These are phyloP conservation scores for Gonioctena quinquepunctata DNA, from an alignment of 1,140 invertebrate species.

Conservation along the genomic window DNA sequence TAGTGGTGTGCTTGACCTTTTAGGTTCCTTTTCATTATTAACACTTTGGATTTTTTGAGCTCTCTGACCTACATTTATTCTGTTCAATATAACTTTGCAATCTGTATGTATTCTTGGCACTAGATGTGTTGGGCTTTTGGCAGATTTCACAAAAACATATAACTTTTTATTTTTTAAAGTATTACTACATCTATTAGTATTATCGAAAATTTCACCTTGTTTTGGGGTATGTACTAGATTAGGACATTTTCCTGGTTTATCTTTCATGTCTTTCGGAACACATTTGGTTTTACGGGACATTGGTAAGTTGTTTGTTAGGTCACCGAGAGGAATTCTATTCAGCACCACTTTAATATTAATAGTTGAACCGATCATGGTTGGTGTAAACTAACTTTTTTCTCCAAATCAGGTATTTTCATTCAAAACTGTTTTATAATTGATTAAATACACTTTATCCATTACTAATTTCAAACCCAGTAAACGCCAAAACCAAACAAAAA, in stretches of 20 bases:
- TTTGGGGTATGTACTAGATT: not conserved
- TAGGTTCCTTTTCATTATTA: not conserved
- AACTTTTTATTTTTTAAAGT: not conserved
- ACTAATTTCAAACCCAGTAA: no score
- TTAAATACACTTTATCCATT: no score
- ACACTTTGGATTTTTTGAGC: not conserved
- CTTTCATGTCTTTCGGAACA: not conserved
- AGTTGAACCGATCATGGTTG: not conserved
- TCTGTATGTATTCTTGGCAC: not conserved
- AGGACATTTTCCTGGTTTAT: not conserved
- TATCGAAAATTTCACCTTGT: not conserved
- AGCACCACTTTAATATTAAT: not conserved
- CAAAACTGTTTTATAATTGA: no score
- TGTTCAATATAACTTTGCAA: not conserved
- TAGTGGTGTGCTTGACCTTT: not conserved
- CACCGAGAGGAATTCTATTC: not conserved
- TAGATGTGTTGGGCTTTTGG: not conserved
- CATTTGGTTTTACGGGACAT: not conserved
- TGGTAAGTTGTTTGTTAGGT: not conserved
- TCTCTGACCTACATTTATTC: not conserved
- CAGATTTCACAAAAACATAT: not conserved
- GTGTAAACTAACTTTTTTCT: not conserved
- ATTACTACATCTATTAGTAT: not conserved
- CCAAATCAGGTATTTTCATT: not conserved
- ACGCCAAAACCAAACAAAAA: no score